These are phyloP conservation scores for Heterodera schachtii DNA, from an alignment of 1,140 invertebrate species.

Conservation along the genomic window DNA sequence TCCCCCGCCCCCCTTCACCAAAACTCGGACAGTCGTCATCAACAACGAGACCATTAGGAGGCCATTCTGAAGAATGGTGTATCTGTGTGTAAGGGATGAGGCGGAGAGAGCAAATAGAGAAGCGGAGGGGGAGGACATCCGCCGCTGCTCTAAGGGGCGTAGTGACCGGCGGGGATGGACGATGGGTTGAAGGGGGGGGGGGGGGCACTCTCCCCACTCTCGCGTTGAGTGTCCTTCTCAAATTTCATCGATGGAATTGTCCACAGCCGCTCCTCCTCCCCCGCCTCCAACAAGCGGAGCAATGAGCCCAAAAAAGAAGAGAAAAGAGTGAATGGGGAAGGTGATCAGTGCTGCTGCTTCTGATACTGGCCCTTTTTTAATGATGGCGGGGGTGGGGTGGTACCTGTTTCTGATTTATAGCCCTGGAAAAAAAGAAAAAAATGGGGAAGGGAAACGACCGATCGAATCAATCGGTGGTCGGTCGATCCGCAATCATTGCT, in stretches of 20 bases:
- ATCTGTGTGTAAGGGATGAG: not conserved
- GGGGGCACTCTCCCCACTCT: not conserved
- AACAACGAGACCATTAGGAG: not conserved
- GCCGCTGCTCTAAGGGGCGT: not conserved
- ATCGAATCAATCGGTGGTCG: too few species aligned
- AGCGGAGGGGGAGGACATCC: not conserved
- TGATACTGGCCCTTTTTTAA: too few species aligned
- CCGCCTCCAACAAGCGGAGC: not conserved
- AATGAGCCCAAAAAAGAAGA: not conserved
- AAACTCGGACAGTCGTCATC: not conserved
- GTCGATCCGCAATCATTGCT: too few species aligned
- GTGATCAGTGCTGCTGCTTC: not conserved
- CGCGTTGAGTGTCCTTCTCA: slow-evolving; percentile 1
- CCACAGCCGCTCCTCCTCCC: not conserved
- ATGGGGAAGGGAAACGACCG: too few species aligned
- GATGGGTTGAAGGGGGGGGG: too few species aligned
- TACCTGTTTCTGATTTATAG: too few species aligned
- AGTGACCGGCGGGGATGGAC: not conserved
- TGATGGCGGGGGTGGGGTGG: too few species aligned
- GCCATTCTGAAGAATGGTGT: not conserved
- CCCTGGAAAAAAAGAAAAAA: too few species aligned
- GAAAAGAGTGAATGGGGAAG: too few species aligned
- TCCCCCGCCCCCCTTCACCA: too few species aligned
- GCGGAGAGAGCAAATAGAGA: not conserved
- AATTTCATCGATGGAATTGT: not conserved